These are phyloP conservation scores for Pollenia labialis DNA, from an alignment of 2,888 invertebrate species.

Conservation along the genomic window DNA sequence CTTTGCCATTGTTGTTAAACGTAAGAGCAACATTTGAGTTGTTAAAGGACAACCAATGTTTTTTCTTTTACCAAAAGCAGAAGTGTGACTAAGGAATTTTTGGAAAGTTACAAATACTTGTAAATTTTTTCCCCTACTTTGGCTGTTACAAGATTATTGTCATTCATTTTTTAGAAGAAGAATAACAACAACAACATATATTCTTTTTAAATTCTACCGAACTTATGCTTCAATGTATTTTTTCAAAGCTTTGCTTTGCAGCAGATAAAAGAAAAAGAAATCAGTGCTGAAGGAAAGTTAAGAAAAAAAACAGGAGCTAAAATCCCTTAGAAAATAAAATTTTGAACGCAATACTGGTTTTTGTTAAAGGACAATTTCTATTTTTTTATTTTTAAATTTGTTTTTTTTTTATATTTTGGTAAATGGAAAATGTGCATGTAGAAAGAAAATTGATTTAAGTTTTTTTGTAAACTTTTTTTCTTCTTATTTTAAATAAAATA, in stretches of 20 bases:
- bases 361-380: background rate
- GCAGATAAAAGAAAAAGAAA: background rate
- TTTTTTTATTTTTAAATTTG: constrained; percentile 36
- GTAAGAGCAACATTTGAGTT: constrained; percentile 7
- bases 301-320: background rate
- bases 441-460: constrained; percentile 61
- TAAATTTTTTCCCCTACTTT: background rate
- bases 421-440: constrained; percentile 57
- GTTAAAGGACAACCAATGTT: constrained; percentile 19
- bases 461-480: constrained; percentile 18
- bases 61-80: constrained; percentile 2
- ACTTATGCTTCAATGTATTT: constrained; percentile 10
- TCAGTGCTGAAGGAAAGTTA: background rate
- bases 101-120: background rate
- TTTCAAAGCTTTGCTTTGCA: background rate
- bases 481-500: background rate
- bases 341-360: constrained; percentile 19
- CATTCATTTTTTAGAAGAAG: background rate
- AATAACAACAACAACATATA: background rate
- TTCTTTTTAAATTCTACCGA: constrained; percentile 14
- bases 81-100: constrained; percentile 41
- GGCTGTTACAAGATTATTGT: background rate
- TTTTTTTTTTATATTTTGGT: constrained; percentile 9
- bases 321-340: constrained; percentile 15
- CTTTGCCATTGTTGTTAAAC: constrained; percentile 51